Base-by-base conservation (phyloP, 2,888 invertebrate genomes). In the Priocnemis perturbator region DNA sequence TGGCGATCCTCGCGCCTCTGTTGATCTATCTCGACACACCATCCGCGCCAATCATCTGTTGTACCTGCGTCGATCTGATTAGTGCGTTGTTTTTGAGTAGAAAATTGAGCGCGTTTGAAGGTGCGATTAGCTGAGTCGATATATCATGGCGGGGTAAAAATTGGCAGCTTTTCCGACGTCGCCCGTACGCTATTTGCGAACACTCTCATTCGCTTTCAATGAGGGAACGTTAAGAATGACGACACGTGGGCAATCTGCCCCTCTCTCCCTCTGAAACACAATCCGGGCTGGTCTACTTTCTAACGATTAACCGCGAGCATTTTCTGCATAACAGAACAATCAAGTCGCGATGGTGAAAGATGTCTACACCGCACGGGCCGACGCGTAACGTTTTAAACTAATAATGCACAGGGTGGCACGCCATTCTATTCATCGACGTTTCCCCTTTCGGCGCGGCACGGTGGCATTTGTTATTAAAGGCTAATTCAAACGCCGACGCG, bases 391-490 rank as follows among this genome's bases (percentile, higher is more conserved):
- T 69, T 67, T 73, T 78, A 69, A 67, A 60, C 73, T 71, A 78
- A 78, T 58, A 74, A 69, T 53, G 37, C 37, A 47, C 55, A 60
- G 53, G 21, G 37, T 60, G 72, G 67, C 57, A 50, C 64, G 56
- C 60, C 57, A 60, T 57, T 68, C 61, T 68, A 67, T 63, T 58
- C 63, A 30, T 57, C 57, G 57, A 7, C 50, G 50, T 50, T 19
- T 14, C 50, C 7, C 7, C 17, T 14, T 50, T 50, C 7, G 50
- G 17, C 53, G 52, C 17, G 26, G 55, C 9, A 57, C 57, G 63
- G 55, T 69, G 45, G 48, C 55, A 45, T 26, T 78, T 74, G 71
- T 77, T 79, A 79, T 78, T 70, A 78, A 76, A 73, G 59, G 72
- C 64, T 69, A 69, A 77, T 74, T 58, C 72, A 53, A 60, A 59